Evolutionary conservation across 2,113 vertebrate genomes (phyloP).

Genomic region (Tiliqua scincoides): DNA sequence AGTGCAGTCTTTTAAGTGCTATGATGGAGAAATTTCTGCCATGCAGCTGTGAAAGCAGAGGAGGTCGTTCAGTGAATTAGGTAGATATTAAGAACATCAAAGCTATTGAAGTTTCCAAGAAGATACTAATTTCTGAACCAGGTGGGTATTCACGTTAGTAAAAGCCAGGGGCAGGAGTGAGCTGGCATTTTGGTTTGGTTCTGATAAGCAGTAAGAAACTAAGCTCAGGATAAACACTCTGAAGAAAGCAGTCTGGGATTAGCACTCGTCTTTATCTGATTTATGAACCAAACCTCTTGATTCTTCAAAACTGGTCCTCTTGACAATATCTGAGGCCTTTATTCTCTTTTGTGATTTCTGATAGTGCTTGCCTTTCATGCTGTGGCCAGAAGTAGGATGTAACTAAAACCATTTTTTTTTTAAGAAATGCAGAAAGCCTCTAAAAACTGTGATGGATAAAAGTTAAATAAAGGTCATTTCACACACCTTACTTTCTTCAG

Average conservation of each 20-base stretch:
- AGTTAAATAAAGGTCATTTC: background rate
- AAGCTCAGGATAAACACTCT: background rate
- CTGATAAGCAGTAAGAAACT: slow-evolving; percentile 2
- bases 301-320: background rate
- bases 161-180: background rate
- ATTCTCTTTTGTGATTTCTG: background rate
- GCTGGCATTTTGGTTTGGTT: slow-evolving; percentile 4
- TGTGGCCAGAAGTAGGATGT: background rate
- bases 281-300: background rate
- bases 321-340: background rate
- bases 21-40: background rate
- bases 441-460: background rate
- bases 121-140: background rate
- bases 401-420: background rate
- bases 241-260: slow-evolving; percentile 8
- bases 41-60: background rate
- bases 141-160: background rate
- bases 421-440: background rate
- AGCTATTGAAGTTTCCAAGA: background rate
- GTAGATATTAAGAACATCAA: background rate
- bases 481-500: background rate
- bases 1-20: no score
- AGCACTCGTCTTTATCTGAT: slow-evolving; percentile 4
- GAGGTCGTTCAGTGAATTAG: background rate
- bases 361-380: background rate